These are phyloP conservation scores for Haemorhous mexicanus DNA, from an alignment of 2,113 vertebrate genomes.

Conservation along the genomic window DNA sequence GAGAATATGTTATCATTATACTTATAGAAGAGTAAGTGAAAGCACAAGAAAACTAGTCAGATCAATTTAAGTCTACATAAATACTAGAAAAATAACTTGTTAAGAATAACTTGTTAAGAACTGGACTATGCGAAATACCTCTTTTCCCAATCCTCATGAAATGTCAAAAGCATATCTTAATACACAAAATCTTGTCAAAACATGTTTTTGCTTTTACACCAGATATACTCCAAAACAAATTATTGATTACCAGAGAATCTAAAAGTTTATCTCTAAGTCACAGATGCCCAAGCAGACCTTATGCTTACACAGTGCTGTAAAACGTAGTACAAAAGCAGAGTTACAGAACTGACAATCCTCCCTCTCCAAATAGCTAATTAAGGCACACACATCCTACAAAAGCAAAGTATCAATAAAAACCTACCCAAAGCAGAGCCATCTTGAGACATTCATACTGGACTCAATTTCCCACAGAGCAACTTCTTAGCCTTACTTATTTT, in stretches of 20 bases:
- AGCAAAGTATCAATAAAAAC: neutral
- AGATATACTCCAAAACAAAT: neutral
- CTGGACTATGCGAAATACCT: neutral
- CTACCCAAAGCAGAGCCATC: neutral
- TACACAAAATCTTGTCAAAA: neutral
- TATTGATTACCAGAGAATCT: neutral
- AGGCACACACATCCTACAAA: neutral
- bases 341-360: neutral
- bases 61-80: neutral
- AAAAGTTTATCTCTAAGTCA: neutral
- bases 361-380: neutral
- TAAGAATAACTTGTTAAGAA: neutral
- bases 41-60: neutral
- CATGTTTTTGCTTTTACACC: neutral
- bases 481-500: neutral
- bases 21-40: neutral
- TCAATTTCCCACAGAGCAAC: neutral
- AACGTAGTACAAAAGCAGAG: neutral
- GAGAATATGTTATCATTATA: neutral
- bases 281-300: neutral
- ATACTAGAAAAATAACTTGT: neutral
- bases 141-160: neutral
- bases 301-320: fast-evolving
- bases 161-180: neutral
- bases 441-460: neutral